A percentile compares a stretch with the other conserved stretches of the same genome.
Evolutionary conservation across 2,797 vertebrate genomes (phyloP).

Genomic region (Simalia tracyae): DNA sequence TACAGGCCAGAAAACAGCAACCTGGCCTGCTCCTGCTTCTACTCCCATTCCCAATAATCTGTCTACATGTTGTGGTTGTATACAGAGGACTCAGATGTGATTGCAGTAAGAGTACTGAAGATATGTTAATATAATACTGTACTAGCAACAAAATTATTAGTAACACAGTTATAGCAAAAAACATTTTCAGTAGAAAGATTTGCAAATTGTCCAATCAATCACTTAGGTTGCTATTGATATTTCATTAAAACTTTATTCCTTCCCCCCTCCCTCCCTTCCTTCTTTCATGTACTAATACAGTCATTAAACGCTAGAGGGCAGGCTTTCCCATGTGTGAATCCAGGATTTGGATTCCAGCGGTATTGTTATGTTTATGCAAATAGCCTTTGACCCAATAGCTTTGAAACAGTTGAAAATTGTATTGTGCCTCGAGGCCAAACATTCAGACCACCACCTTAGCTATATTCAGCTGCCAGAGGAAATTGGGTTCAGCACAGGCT

Average conservation of each 20-base stretch:
- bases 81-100: background rate
- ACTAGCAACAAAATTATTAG: background rate
- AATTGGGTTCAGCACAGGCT: slow-evolving; percentile 76
- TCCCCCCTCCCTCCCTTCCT: background rate
- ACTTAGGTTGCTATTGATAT: background rate
- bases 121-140: background rate
- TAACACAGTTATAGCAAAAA: background rate
- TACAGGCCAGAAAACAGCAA: background rate
- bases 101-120: background rate
- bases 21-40: background rate
- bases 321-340: slow-evolving; percentile 62
- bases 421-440: slow-evolving; percentile 83
- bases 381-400: slow-evolving; percentile 84
- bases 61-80: background rate
- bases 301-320: slow-evolving; percentile 72
- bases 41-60: background rate
- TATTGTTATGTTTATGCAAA: slow-evolving; percentile 81
- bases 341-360: slow-evolving; percentile 47
- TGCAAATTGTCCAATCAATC: background rate
- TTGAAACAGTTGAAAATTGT: slow-evolving; percentile 84
- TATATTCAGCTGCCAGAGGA: slow-evolving; percentile 79
- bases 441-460: slow-evolving; percentile 82
- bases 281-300: background rate
- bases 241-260: background rate
- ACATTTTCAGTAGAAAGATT: background rate